Evolutionary conservation across 2,797 vertebrate species (phyloP), one percentile per base, ranked within the genome.

Genomic region (Bucorvus abyssinicus): DNA sequence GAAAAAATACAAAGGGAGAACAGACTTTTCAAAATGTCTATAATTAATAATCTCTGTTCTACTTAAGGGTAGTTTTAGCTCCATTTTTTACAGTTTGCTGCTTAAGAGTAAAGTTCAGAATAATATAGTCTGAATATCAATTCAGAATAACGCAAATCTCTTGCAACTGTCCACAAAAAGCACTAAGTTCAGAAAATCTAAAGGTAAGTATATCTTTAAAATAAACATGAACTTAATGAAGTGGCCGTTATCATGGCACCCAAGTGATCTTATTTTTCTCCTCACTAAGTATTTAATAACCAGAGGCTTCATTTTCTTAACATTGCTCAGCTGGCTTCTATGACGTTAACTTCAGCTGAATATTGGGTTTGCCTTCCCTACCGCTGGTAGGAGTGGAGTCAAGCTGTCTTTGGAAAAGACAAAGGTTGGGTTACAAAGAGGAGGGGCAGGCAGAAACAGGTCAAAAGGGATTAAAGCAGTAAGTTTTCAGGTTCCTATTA

Each of bases 11-110:
- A 60, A 89, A 64, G 20, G 7, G 14, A 63, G 26, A 77, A 65
- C 2, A 68, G 17, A 45, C 11, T 19, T 55, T 57, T 76, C 21
- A 1, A 40, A 27, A 44, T 1, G 10, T 30, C n/a, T 10, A 0
- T 34, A 45, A 52, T 36, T 38, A 57, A 52, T 38, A 18, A 53
- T 52, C 14, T 79, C 11, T 9, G 34, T 77, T 68, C 55, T 63
- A 30, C 16, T 52, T 53, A 45, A 61, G 15, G 10, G 10, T n/a
- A 57, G 12, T 29, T 82, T 63, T 78, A 61, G 22, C 12, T 63
- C 34, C 13, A 26, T 52, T 80, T 59, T 44, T 19, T 65, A 49
- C 0, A 14, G 19, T n/a, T 75, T n/a, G 19, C 57, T 84, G 84
- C 23, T 30, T 49, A 60, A 71, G 27, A 64, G 6, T 53, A 40